A percentile compares a stretch with the other conserved stretches of the same genome.
Evolutionary conservation across 2,113 vertebrate species (phyloP).

Genomic region (Plecotus auritus): DNA sequence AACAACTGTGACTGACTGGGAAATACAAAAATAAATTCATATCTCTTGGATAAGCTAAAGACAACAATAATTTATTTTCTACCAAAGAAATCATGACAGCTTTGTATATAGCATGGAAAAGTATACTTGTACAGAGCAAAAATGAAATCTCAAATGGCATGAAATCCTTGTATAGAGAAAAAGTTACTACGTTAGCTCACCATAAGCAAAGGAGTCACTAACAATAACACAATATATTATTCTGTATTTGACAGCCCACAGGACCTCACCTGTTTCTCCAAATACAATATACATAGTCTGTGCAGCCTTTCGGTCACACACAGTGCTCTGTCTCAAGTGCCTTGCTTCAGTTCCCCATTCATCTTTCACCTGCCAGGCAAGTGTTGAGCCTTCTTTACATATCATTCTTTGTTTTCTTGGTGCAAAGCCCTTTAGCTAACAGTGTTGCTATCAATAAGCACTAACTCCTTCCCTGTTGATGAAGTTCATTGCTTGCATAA

Average conservation of each 20-base stretch:
- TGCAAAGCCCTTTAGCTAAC: slow-evolving; percentile 30
- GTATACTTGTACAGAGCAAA: slow-evolving; percentile 4
- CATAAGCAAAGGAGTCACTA: slow-evolving; percentile 48
- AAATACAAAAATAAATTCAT: slow-evolving; percentile 33
- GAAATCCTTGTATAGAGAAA: slow-evolving; percentile 43
- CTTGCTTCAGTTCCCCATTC: slow-evolving; percentile 56
- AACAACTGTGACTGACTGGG: neutral
- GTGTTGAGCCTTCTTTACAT: slow-evolving; percentile 41
- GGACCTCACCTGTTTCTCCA: slow-evolving; percentile 57
- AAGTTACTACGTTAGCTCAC: slow-evolving; percentile 36
- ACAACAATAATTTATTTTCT: slow-evolving; percentile 23
- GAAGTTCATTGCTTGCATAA: neutral
- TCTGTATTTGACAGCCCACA: slow-evolving; percentile 25
- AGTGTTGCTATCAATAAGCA: neutral
- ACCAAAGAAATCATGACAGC: slow-evolving; percentile 36
- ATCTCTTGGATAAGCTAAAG: neutral
- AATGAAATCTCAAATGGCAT: slow-evolving; percentile 30
- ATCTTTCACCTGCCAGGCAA: slow-evolving; percentile 66
- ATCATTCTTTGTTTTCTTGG: slow-evolving; percentile 41
- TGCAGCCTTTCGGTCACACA: slow-evolving; percentile 53
- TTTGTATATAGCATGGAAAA: slow-evolving; percentile 45
- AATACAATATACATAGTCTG: slow-evolving; percentile 15
- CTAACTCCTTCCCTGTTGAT: neutral
- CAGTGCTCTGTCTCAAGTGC: neutral
- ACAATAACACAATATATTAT: slow-evolving; percentile 28